Conservation (phyloP, 2,888 invertebrate genomes). For the Sisyra terminalis region DNA sequence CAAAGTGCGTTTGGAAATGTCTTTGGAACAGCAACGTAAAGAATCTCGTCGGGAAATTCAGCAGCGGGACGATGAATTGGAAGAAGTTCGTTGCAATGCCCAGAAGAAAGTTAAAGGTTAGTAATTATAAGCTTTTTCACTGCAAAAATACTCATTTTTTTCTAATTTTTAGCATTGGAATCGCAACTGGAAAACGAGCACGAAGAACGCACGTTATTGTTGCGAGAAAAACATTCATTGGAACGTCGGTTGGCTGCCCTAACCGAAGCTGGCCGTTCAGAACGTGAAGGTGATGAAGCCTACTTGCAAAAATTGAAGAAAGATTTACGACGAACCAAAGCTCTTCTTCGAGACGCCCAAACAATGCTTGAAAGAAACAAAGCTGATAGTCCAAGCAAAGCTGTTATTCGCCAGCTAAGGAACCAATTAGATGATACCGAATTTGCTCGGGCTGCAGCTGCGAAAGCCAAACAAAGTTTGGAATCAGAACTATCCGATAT, state of each 20-base stretch:
- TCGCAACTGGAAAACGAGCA: conserved; percentile 86
- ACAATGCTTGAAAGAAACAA: conserved; percentile 79
- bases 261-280: conserved; percentile 58
- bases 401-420: conserved; percentile 55
- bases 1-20: conserved; percentile 86
- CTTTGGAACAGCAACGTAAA: conserved; percentile 79
- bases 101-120: conserved; percentile 81
- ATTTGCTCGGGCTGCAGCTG: conserved; percentile 64
- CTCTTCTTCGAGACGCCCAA: conserved; percentile 80
- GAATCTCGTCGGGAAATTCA: conserved; percentile 79
- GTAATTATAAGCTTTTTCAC: not conserved
- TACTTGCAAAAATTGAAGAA: conserved; percentile 58
- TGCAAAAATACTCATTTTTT: not conserved
- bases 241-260: conserved; percentile 70
- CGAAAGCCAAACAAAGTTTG: conserved; percentile 70
- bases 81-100: conserved; percentile 76
- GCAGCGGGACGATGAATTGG: conserved; percentile 83
- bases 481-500: conserved; percentile 80
- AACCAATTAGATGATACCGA: conserved; percentile 87
- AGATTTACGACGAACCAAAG: conserved; percentile 79
- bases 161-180: conserved; percentile 52
- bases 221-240: conserved; percentile 81
- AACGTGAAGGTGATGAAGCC: conserved; percentile 56
- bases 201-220: conserved; percentile 69
- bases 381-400: conserved; percentile 69